These are phyloP conservation scores for Holothuria glaberrima DNA, from an alignment of 35 echinoderm and acorn worm species.

Conservation along the genomic window DNA sequence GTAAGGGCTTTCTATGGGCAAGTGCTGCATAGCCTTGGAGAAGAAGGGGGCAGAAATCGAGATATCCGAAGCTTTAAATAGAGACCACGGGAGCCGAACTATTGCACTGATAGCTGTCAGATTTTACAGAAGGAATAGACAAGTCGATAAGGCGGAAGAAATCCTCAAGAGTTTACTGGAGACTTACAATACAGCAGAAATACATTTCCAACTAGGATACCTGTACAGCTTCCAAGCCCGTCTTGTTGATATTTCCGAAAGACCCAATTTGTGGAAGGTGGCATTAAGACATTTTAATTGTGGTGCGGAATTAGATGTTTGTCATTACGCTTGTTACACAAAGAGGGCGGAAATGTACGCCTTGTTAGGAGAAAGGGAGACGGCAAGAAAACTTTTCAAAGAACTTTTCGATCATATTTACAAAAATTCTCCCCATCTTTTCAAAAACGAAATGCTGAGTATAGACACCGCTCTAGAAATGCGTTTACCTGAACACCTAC, in stretches of 20 bases:
- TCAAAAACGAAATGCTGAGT: not conserved
- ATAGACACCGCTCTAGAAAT: not conserved
- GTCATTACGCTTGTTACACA: not conserved
- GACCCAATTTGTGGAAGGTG: not conserved
- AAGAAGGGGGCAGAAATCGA: not conserved
- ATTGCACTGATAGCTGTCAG: not conserved
- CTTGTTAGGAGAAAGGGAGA: not conserved
- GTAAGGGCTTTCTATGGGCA: not conserved
- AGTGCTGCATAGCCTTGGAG: not conserved
- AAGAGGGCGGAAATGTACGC: too few species aligned
- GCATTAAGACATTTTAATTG: not conserved
- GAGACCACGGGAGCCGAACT: too few species aligned
- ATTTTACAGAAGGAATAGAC: not conserved
- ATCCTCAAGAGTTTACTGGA: not conserved
- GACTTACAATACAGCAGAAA: not conserved
- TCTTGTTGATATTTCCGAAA: too few species aligned
- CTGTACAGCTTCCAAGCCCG: not conserved
- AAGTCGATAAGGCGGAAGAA: not conserved
- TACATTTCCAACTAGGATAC: constrained; percentile 6
- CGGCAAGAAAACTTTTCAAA: not conserved
- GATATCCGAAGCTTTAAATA: not conserved
- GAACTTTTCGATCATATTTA: not conserved
- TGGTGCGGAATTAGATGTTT: not conserved
- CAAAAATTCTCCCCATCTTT: not conserved
- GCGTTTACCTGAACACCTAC: not conserved